Base-by-base conservation (phyloP, 2,113 vertebrate genomes). In the Hassar affinis region DNA sequence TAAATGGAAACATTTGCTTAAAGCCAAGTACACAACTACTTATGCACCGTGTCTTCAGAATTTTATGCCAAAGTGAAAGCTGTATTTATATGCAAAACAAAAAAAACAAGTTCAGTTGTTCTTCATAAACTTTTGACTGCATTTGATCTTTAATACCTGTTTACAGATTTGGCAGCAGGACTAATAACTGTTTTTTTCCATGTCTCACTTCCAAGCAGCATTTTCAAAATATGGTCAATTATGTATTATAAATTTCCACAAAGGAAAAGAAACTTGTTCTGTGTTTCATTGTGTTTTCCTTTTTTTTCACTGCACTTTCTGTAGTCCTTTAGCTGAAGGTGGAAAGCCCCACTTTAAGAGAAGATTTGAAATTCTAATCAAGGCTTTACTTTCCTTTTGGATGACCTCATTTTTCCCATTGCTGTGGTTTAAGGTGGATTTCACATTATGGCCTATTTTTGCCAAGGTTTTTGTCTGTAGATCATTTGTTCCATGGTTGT, bases 311-410 rank as follows among this genome's bases (percentile, higher is more conserved):
- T 52, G 38, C 59, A 62, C 38, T 45, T 66, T 52, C 77, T 68
- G 85, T 86, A 22, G 61, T 88, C 85, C 86, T 85, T 88, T 82
- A 88, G 85, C 88, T 87, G 89, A 91, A 93, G 91, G 92, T 92
- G 90, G 92, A 94, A 93, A 93, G 91, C 91, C 91, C 93, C 93
- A 91, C 89, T 92, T 89, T 25, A 85, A 93, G 85, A 82, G 80
- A 86, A 93, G 93, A 94, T 93, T 94, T 94, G 91, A 94, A 95
- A 93, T 94, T 94, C 92, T 95, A 94, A 95, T 95, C 94, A 94
- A 93, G 91, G 91, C 91, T 93, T 93, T 89, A 88, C 91, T 94
- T 95, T 94, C 92, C 92, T 88, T 93, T 94, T 93, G 91, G 92
- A 89, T 95, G 91, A 94, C 92, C 92, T 94, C 88, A 95, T 94